These are phyloP conservation scores for Ooceraea biroi DNA, from an alignment of 1,140 invertebrate species.

Conservation along the genomic window DNA sequence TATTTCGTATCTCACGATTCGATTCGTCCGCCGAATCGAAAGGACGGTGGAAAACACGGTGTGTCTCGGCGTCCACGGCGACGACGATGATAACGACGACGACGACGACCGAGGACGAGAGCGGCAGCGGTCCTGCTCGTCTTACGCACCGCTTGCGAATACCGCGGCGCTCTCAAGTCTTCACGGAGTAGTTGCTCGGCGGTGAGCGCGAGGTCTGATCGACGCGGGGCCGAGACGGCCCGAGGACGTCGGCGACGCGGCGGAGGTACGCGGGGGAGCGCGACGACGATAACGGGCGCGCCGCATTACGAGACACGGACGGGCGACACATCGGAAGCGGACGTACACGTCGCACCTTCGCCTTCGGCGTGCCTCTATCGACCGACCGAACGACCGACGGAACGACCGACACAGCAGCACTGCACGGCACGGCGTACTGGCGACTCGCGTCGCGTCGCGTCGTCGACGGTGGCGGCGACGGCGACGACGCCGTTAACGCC, in stretches of 20 bases:
- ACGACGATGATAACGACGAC: not conserved
- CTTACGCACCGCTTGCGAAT: conserved; percentile 50
- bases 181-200: conserved; percentile 39
- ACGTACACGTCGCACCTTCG: conserved; percentile 45
- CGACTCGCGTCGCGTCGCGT: conserved; percentile 44
- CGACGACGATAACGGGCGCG: conserved; percentile 41
- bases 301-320: conserved; percentile 48
- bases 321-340: conserved; percentile 43
- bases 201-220: conserved; percentile 15
- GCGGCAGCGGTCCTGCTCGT: conserved; percentile 21
- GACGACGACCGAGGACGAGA: not conserved
- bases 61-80: too few relatives aligned
- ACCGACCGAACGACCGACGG: conserved; percentile 27
- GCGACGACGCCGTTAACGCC: conserved; percentile 27
- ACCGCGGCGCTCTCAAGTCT: conserved; percentile 31
- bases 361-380: conserved; percentile 72
- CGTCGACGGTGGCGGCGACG: conserved; percentile 29
- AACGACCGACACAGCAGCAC: conserved; percentile 67
- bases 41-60: too few relatives aligned
- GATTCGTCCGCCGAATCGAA: too few relatives aligned
- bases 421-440: conserved; percentile 50
- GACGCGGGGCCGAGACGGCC: not conserved
- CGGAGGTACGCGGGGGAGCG: conserved; percentile 25
- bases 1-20: too few relatives aligned
- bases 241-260: not conserved